A percentile compares a stretch with the other conserved stretches of the same genome.
These are phyloP conservation scores for Apotomis capreana DNA, from an alignment of 2,888 invertebrate species.

Conservation along the genomic window DNA sequence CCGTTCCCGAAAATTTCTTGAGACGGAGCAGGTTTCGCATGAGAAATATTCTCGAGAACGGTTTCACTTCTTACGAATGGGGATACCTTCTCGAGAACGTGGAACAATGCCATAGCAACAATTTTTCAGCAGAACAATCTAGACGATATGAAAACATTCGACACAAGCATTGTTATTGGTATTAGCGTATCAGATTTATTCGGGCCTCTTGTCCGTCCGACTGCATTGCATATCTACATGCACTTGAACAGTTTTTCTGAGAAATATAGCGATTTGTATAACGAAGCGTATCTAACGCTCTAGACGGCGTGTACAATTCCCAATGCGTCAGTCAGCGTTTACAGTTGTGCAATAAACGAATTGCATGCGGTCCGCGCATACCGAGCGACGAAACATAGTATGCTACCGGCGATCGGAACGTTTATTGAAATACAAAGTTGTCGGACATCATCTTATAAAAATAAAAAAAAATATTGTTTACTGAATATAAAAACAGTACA, in stretches of 20 bases:
- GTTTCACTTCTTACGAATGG: too few species aligned
- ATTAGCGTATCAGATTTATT: background rate
- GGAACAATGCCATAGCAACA: too few species aligned
- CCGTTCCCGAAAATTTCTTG: too few species aligned
- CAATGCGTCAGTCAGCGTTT: slow-evolving; percentile 2
- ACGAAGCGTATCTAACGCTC: background rate
- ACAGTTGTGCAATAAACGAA: slow-evolving; percentile 6
- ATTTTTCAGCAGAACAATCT: too few species aligned
- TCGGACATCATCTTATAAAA: too few species aligned
- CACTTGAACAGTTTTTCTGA: background rate
- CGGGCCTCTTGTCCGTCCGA: background rate
- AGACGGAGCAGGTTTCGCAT: too few species aligned
- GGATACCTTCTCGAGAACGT: too few species aligned
- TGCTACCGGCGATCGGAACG: background rate
- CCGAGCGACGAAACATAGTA: slow-evolving; percentile 1
- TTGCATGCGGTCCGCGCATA: slow-evolving; percentile 5
- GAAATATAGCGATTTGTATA: background rate
- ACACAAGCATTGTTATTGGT: too few species aligned
- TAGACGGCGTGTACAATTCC: background rate
- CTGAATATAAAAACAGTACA: too few species aligned
- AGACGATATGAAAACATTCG: too few species aligned
- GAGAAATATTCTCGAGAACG: too few species aligned
- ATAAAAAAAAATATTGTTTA: too few species aligned
- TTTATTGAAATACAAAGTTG: background rate
- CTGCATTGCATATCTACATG: background rate